Evolutionary conservation across 2,888 invertebrate species (phyloP), one percentile per base, ranked within the genome.

Genomic region (Lapara coniferarum): DNA sequence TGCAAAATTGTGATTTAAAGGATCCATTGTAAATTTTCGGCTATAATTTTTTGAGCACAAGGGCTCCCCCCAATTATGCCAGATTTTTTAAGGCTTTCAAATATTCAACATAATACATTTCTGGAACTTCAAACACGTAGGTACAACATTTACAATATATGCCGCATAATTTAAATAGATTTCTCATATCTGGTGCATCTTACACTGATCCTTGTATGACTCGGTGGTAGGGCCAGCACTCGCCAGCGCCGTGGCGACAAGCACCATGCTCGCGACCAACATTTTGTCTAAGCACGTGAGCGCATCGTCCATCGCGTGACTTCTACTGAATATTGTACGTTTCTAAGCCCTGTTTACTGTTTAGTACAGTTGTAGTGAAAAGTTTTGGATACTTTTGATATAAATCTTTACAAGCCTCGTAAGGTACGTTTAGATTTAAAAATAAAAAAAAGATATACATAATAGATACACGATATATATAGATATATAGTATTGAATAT

Each of bases 131-230:
- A 37, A 37, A 37, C 37, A 37, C 37, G 37, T 37, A 5, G 6
- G 25, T 25, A 25, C 25, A 25, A 25, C 25, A 25, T 25, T 25
- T 25, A 25, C 25, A 37, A 37, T 8, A 37, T 37, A 3, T 37
- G 37, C 8, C 37, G 7, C 37, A 37, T 37, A 37, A 37, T 37
- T 37, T 37, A 37, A 37, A 37, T 37, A 7, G 37, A 37, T 52
- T 0, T 14, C 8, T 53, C 0, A 16, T 53, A 53, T 16, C 52
- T n/a, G 7, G 10, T 53, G 51, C 51, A 72, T 74, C 86, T 86
- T 78, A 87, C 87, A 83, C 69, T 87, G 86, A 55, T 83, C 82
- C 49, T 86, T 87, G 14, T 77, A 81, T 0, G 71, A 71, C 16
- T 71, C 67, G 0, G 75, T 75, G 0, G 72, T 66, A 0, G 75